A percentile compares a stretch with the other conserved stretches of the same genome.
These are phyloP conservation scores for Theretra japonica DNA, from an alignment of 2,888 invertebrate species.

Conservation along the genomic window DNA sequence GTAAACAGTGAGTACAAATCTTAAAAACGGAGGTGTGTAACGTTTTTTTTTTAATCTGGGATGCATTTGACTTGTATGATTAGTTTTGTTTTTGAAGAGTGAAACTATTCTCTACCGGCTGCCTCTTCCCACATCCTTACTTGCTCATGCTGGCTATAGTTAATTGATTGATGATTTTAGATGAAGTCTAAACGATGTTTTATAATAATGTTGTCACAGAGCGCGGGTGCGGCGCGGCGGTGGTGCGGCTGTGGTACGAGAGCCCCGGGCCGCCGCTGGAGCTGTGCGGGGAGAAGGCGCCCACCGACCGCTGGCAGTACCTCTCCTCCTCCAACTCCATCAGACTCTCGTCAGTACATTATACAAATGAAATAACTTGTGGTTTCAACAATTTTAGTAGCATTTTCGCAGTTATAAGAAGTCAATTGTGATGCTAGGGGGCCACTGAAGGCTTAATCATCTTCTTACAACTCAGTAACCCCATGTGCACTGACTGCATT, in stretches of 20 bases:
- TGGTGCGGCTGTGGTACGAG: conserved; percentile 95
- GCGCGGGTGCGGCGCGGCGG: conserved; percentile 96
- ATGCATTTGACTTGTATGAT: too few species aligned
- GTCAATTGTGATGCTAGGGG: background rate
- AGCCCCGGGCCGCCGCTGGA: conserved; percentile 92
- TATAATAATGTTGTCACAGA: conserved; percentile 72
- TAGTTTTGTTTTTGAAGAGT: too few species aligned
- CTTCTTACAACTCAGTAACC: too few species aligned
- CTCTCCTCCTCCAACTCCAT: conserved; percentile 94
- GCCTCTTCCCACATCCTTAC: too few species aligned
- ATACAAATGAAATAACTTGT: background rate
- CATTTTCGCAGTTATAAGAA: background rate
- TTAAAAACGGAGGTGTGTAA: too few species aligned
- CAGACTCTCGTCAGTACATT: conserved; percentile 89
- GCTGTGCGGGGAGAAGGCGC: conserved; percentile 93
- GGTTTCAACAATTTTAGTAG: background rate
- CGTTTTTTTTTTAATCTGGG: too few species aligned
- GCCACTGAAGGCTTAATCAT: too few species aligned
- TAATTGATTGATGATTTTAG: background rate
- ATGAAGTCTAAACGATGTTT: background rate
- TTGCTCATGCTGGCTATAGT: background rate
- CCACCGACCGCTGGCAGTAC: conserved; percentile 91
- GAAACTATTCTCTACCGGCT: too few species aligned
- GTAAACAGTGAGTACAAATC: too few species aligned
- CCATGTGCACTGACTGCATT: too few species aligned